phyloP scores from a whole-genome alignment of 1,140 invertebrate species.

The Lordiphosa clarofinis region DNA sequence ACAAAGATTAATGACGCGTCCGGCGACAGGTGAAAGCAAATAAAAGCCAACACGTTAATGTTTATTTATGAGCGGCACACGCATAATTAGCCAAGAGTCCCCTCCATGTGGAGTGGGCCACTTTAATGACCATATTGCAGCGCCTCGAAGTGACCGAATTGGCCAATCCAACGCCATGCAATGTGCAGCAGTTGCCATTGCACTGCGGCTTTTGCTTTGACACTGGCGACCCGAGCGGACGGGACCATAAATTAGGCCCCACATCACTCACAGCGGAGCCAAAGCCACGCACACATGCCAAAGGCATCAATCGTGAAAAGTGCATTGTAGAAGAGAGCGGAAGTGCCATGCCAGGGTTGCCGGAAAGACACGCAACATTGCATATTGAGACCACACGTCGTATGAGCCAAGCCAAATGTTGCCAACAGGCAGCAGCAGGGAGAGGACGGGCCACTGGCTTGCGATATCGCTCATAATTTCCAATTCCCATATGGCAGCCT shows the following conservation, averaged over 20 bases:
- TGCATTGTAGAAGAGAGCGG: slow-evolving; percentile 35
- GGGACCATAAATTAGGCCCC: slow-evolving; percentile 55
- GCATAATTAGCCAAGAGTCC: slow-evolving; percentile 57
- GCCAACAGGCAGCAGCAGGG: slow-evolving; percentile 15
- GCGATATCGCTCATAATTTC: slow-evolving; percentile 70
- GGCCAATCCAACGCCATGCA: slow-evolving; percentile 46
- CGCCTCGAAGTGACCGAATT: slow-evolving; percentile 13
- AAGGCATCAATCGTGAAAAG: slow-evolving; percentile 68
- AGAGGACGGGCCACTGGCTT: slow-evolving; percentile 19
- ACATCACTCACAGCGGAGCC: slow-evolving; percentile 43
- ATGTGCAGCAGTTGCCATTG: slow-evolving; percentile 35
- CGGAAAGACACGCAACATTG: slow-evolving; percentile 72
- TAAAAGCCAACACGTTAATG: slow-evolving; percentile 11
- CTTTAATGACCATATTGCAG: slow-evolving; percentile 38
- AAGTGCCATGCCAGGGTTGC: slow-evolving; percentile 36
- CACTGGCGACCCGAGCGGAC: slow-evolving; percentile 36
- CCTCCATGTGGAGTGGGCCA: slow-evolving; percentile 31
- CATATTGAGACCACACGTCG: slow-evolving; percentile 70
- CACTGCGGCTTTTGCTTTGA: slow-evolving; percentile 45
- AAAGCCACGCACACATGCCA: slow-evolving; percentile 42
- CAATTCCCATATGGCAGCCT: slow-evolving; percentile 60
- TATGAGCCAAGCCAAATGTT: slow-evolving; percentile 65
- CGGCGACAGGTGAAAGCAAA: slow-evolving; percentile 58
- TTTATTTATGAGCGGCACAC: slow-evolving; percentile 31
- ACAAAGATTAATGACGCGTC: slow-evolving; percentile 65